A percentile compares a stretch with the other conserved stretches of the same genome.
Evolutionary conservation across 2,888 invertebrate genomes (phyloP).

Genomic region (Macroteleia sp.): DNA sequence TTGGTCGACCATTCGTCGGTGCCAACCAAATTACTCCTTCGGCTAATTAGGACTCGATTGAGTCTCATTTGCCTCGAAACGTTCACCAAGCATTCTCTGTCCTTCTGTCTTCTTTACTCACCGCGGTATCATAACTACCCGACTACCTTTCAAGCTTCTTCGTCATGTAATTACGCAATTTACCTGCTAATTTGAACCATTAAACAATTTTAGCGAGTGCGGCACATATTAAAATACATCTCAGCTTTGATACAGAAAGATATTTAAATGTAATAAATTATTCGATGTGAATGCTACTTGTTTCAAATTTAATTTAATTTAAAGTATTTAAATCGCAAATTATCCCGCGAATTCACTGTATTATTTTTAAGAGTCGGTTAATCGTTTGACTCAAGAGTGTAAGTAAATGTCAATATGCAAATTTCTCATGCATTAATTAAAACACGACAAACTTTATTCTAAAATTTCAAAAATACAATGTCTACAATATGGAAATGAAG

Average conservation of each 20-base stretch:
- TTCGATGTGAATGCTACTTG: too few relatives aligned
- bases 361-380: too few relatives aligned
- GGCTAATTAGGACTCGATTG: conserved; percentile 81
- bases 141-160: conserved; percentile 46
- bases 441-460: too few relatives aligned
- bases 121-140: conserved; percentile 40
- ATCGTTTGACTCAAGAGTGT: too few relatives aligned
- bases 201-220: conserved; percentile 14
- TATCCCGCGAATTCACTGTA: too few relatives aligned
- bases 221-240: background rate
- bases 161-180: conserved; percentile 74
- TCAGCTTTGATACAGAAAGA: background rate
- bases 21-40: conserved; percentile 58
- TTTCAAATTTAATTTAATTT: conserved; percentile 14
- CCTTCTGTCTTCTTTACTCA: conserved; percentile 8
- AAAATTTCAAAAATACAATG: too few relatives aligned
- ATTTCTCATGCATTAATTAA: too few relatives aligned
- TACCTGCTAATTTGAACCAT: conserved; percentile 72
- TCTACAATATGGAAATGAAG: too few relatives aligned
- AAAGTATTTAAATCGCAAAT: too few relatives aligned
- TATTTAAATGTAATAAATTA: conserved; percentile 10
- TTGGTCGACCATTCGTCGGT: conserved; percentile 20
- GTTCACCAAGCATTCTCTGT: conserved; percentile 29
- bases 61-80: conserved; percentile 67
- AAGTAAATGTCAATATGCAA: too few relatives aligned